Base-by-base conservation (phyloP, 2,888 invertebrate species). In the Caenorhabditis doughertyi region DNA sequence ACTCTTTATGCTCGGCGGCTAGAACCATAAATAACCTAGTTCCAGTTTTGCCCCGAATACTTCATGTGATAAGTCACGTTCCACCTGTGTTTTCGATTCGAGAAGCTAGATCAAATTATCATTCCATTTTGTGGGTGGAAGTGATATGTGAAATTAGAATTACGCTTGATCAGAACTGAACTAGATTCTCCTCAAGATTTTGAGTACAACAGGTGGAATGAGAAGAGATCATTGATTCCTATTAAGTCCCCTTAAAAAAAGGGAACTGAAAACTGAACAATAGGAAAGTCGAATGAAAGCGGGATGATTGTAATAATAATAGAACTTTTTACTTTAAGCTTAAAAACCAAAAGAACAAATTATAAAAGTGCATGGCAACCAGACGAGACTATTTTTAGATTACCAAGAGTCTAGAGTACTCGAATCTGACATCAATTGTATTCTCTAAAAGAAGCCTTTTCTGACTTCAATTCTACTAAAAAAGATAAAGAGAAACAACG, bases 21-120 rank as follows among this genome's bases (percentile, higher is more conserved):
- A 25, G 51, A 64, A 18, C 47, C 64, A 47, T 47, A 65, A 65
- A 65, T 65, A 65, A 51, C 65, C 32, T 65, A 51, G 65, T 65
- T 65, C 49, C 65, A 49, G 32, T 49, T 49, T 49, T 3, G 5
- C 25, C 55, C 32, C n/a, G 7, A n/a, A 32, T 35, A 35, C 51
- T 65, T n/a, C 65, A 65, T 65, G 65, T 65, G 65, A 65, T 65
- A 65, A 65, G 65, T 65, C 65, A 65, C 65, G 65, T 51, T 65
- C 51, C 65, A 65, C 65, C 49, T 65, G 65, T 51, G 51, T 49
- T 64, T 32, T 64, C 13, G n/a, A 21, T 25, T 64, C 4, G 1
- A 25, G 25, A 18, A 51, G 51, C 21, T n/a, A 39, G 32, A 49
- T 49, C 49, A 64, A 49, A 64, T 64, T 64, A 64, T 64, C 47